Evolutionary conservation across 2,888 invertebrate genomes (phyloP), one percentile per base, ranked within the genome.

Genomic region (Sphecodes monilicornis): DNA sequence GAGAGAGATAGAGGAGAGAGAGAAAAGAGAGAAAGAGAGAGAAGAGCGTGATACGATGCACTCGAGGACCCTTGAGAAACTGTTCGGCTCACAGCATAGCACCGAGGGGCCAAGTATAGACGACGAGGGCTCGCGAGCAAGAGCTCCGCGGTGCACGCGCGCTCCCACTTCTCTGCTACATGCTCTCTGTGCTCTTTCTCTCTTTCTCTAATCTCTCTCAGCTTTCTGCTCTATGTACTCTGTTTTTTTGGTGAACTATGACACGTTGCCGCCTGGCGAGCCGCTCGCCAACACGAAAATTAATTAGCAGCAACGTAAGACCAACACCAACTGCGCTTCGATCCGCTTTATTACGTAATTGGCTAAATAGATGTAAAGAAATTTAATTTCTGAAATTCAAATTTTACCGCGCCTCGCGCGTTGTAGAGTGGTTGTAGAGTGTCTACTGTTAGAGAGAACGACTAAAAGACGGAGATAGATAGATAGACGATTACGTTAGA

Each of bases 1-100:
- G 16, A 41, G 69, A 66, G 50, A 16, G 36, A 57, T 36, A 74
- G 46, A 69, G 75, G 39, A 2, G 64, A 78, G 69, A 80, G 26
- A 22, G 46, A 36, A 39, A 11, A 54, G 71, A 64, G 68, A 22
- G 32, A 60, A 39, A 64, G 78, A 71, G 81, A 86, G 73, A 80
- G 46, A 32, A 73, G 50, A 80, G 36, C 87, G 89, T 88, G 93
- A 92, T 91, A 92, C 93, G 93, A 92, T 92, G 92, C 93, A 93
- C 93, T 93, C 92, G 91, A 89, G 90, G 92, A 93, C 92, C 93
- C 93, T 93, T 92, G 93, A 90, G 92, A 90, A 93, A 93, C 93
- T 93, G 92, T 91, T 91, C 89, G 91, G 84, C 88, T 76, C 86
- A 86, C 87, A 91, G 89, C 89, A 88, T 91, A 90, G 91, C 64